A percentile compares a stretch with the other conserved stretches of the same genome.
phyloP scores from a whole-genome alignment of 2,113 vertebrate genomes.

The Ciconia maguari region DNA sequence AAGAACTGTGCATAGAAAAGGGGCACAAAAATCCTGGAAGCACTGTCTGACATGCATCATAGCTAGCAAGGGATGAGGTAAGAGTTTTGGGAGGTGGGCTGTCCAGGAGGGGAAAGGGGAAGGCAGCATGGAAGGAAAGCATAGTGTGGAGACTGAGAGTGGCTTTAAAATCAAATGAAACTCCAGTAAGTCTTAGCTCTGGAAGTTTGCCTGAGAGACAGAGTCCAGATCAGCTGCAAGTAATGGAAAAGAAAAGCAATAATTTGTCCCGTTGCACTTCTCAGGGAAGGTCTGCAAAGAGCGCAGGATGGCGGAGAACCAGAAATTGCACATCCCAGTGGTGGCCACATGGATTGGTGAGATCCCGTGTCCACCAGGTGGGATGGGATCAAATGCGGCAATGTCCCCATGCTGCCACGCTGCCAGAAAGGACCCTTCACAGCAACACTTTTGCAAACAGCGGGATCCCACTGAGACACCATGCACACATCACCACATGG shows the following conservation, averaged over 20 bases:
- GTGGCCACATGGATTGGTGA: too few species aligned
- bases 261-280: background rate
- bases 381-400: background rate
- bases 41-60: background rate
- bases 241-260: conserved; percentile 13
- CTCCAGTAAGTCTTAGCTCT: background rate
- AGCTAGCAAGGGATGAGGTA: background rate
- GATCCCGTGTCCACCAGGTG: background rate
- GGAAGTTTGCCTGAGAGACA: conserved; percentile 7
- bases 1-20: background rate
- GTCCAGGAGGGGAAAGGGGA: background rate
- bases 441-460: background rate
- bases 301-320: background rate
- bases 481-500: background rate
- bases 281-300: background rate
- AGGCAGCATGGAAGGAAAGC: background rate
- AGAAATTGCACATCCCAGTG: background rate
- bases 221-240: conserved; percentile 4
- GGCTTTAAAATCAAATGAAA: conserved; percentile 23
- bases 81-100: background rate
- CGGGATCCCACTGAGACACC: background rate
- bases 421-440: background rate
- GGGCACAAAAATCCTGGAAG: background rate
- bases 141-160: background rate
- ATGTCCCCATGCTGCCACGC: background rate